Percentiles rank a stretch among this genome's conserved stretches.
These are phyloP conservation scores for Macroglossus sobrinus DNA, from an alignment of 2,113 vertebrate genomes.

Conservation along the genomic window DNA sequence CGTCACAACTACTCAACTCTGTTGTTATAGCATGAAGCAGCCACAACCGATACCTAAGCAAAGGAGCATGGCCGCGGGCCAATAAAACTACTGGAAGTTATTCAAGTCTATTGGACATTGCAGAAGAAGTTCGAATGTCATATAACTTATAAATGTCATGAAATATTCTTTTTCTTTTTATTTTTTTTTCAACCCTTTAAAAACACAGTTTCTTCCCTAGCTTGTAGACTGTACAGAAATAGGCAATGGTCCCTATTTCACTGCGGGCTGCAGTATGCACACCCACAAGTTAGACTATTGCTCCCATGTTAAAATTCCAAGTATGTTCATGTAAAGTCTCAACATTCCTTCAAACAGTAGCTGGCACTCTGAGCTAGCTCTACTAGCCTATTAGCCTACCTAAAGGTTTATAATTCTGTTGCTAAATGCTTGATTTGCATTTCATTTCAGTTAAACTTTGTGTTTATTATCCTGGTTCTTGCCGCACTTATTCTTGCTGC, in stretches of 20 bases:
- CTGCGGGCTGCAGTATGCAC: background rate
- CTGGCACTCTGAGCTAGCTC: background rate
- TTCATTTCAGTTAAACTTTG: background rate
- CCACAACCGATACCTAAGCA: background rate
- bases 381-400: fast-evolving
- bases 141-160: background rate
- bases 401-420: background rate
- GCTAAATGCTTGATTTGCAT: background rate
- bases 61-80: background rate
- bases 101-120: background rate
- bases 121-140: background rate
- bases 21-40: background rate
- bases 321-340: background rate
- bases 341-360: background rate
- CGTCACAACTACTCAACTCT: background rate
- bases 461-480: background rate
- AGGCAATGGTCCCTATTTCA: background rate
- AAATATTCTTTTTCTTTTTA: background rate
- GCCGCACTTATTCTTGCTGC: background rate
- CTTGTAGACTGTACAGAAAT: background rate
- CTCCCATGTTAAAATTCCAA: background rate
- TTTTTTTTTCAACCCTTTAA: background rate
- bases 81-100: background rate
- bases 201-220: background rate
- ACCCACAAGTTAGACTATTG: background rate